Percentiles rank a stretch among this genome's conserved stretches.
phyloP scores from a whole-genome alignment of 2,113 vertebrate genomes.

The Vidua macroura region DNA sequence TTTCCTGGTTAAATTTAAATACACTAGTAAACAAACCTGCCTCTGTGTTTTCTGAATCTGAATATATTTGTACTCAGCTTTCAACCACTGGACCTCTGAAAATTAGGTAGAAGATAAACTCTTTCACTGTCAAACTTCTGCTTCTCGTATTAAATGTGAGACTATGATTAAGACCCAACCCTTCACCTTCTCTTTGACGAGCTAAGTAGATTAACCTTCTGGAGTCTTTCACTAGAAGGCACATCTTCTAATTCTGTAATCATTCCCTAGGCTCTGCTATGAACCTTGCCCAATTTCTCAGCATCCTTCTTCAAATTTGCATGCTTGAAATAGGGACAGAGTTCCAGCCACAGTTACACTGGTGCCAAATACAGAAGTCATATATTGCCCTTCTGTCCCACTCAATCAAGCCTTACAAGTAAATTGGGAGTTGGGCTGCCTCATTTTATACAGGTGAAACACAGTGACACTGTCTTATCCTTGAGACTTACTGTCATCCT shows the following conservation, averaged over 20 bases:
- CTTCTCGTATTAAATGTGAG: constrained; percentile 1
- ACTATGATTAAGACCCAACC: constrained; percentile 29
- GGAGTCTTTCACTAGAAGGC: constrained; percentile 37
- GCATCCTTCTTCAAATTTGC: constrained; percentile 16
- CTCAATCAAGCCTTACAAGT: not conserved
- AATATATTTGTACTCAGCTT: not conserved
- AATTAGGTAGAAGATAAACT: constrained; percentile 6
- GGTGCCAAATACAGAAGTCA: not conserved
- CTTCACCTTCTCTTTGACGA: constrained; percentile 54
- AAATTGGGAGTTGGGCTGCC: not conserved
- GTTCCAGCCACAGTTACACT: not conserved
- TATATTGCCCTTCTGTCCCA: not conserved
- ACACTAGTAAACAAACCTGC: not conserved
- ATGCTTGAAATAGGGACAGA: not conserved
- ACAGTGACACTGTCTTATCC: not conserved
- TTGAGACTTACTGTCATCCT: not conserved
- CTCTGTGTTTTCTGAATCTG: not conserved
- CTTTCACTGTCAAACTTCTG: not conserved
- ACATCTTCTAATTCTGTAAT: constrained; percentile 43
- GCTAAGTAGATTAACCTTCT: constrained; percentile 60
- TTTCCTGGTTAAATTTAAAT: not conserved
- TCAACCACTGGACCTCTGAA: not conserved
- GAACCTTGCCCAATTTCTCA: constrained; percentile 32
- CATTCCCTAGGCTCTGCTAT: constrained; percentile 2
- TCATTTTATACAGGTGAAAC: not conserved